A percentile compares a stretch with the other conserved stretches of the same genome.
Conservation (phyloP, 2,888 invertebrate species). For the Agriopis marginaria region DNA sequence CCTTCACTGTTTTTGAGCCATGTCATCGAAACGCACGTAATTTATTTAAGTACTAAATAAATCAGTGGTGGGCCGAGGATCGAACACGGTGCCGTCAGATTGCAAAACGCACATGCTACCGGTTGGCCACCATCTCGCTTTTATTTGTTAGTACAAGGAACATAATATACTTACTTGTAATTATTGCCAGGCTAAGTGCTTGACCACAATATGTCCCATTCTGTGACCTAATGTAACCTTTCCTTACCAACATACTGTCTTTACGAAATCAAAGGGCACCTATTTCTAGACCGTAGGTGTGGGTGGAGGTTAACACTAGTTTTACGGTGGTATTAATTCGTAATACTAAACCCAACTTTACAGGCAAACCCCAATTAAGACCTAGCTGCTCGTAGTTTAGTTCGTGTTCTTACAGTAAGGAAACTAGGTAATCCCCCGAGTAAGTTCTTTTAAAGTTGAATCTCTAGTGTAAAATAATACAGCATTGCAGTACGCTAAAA, state of each 20-base stretch:
- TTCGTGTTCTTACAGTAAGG: conserved; percentile 48
- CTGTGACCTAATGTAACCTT: neutral
- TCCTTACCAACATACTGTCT: neutral
- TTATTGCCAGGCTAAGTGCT: no score
- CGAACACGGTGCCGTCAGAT: no score
- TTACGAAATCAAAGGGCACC: neutral
- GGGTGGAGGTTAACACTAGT: neutral
- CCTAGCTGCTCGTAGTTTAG: conserved; percentile 46
- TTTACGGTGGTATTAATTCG: conserved; percentile 8
- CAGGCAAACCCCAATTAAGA: conserved; percentile 32
- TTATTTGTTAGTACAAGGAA: no score
- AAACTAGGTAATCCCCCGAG: conserved; percentile 70
- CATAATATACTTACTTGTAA: no score
- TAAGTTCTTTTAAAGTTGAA: conserved; percentile 74
- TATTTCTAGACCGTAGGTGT: neutral
- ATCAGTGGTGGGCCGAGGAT: no score
- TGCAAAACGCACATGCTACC: no score
- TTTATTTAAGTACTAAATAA: no score
- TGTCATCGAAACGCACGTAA: no score
- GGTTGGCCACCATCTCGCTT: no score
- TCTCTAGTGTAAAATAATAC: conserved; percentile 68
- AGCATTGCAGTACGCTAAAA: conserved; percentile 39
- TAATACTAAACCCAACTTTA: conserved; percentile 3
- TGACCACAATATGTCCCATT: no score
- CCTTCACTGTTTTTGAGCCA: no score